Percentiles rank a stretch among this genome's conserved stretches.
phyloP scores from a whole-genome alignment of 2,888 invertebrate genomes.

The Brachylomia viminalis region DNA sequence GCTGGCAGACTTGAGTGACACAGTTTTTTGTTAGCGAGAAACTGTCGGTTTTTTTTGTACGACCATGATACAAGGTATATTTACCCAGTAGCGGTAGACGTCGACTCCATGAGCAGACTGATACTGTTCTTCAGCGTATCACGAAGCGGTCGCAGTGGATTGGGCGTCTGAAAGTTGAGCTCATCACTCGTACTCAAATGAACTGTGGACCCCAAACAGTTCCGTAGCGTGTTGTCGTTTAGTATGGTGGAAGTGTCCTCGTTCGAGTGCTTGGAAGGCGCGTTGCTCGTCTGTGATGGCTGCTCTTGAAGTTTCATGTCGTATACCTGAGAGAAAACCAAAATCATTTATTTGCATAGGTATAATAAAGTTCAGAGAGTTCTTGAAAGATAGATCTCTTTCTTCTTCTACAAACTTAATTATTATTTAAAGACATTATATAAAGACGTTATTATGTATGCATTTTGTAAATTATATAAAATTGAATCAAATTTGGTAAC shows the following conservation, averaged over 20 bases:
- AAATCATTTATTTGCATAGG: background rate
- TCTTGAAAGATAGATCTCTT: background rate
- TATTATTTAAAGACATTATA: no score
- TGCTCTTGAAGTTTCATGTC: constrained; percentile 85
- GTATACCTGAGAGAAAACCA: constrained; percentile 75
- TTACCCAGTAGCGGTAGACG: constrained; percentile 78
- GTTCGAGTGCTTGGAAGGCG: constrained; percentile 69
- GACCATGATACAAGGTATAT: constrained; percentile 47
- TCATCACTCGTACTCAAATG: constrained; percentile 86
- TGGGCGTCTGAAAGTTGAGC: constrained; percentile 79
- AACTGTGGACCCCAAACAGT: constrained; percentile 84
- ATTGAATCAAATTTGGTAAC: no score
- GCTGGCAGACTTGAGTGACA: no score
- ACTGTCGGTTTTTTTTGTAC: no score
- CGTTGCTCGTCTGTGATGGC: constrained; percentile 78
- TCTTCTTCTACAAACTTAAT: no score
- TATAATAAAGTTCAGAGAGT: background rate
- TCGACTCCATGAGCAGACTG: constrained; percentile 84
- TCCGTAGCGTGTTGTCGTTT: constrained; percentile 78
- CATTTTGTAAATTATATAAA: no score
- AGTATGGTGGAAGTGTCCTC: constrained; percentile 75
- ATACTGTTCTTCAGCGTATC: constrained; percentile 87
- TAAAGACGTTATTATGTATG: no score
- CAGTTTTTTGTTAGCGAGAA: no score
- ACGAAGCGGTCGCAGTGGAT: constrained; percentile 84